Percentiles rank a stretch among this genome's conserved stretches.
Evolutionary conservation across 2,888 invertebrate species (phyloP).

Genomic region (Conomelus anceps): DNA sequence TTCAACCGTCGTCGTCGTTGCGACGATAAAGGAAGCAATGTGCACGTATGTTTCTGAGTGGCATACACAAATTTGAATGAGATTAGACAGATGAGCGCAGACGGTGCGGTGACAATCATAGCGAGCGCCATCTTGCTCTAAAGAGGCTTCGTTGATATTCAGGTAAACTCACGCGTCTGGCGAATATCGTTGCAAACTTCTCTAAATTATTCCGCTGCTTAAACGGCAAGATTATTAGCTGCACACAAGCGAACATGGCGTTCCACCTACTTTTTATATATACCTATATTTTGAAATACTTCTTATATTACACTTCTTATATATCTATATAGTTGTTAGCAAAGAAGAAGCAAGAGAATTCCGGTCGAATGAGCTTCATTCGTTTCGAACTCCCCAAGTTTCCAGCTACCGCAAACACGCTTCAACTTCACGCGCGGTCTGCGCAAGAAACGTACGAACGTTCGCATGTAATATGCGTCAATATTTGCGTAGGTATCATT

Average conservation of each 20-base stretch:
- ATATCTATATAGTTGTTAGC: neutral
- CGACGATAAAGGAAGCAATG: too few relatives aligned
- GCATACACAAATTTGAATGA: neutral
- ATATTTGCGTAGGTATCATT: neutral
- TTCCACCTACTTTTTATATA: neutral
- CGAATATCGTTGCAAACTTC: neutral
- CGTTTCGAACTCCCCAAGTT: neutral
- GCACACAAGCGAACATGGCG: neutral
- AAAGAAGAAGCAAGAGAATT: neutral
- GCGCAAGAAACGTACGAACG: too few relatives aligned
- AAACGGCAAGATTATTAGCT: neutral
- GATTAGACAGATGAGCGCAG: neutral
- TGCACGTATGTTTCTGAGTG: neutral
- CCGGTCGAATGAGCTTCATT: neutral
- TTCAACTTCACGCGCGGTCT: neutral
- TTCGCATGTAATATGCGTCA: neutral
- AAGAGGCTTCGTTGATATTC: neutral
- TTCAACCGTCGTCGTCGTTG: too few relatives aligned
- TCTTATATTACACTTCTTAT: too few relatives aligned
- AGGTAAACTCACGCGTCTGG: neutral
- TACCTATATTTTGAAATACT: neutral
- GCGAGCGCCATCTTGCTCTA: neutral
- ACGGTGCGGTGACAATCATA: neutral
- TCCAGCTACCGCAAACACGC: neutral
- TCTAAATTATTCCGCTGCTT: neutral